Evolutionary conservation across 2,797 vertebrate genomes (phyloP), one percentile per base, ranked within the genome.

Genomic region (Gymnoscopelus braueri): DNA sequence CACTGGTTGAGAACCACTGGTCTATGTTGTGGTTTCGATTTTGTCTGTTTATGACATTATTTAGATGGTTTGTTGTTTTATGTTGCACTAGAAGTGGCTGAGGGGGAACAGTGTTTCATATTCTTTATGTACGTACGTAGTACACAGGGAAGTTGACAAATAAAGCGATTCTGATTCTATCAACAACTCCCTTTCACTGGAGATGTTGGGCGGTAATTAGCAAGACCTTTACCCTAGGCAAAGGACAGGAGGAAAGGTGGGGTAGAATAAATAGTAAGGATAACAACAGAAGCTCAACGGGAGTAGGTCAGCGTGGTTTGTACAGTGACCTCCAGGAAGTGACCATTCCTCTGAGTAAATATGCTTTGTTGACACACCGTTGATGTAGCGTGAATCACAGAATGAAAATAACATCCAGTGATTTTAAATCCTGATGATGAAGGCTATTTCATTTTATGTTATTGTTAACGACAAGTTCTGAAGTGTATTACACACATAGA

Each of bases 141-240:
- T 19, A 19, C 19, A 19, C 19, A 19, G 19, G 19, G 19, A 19
- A 19, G 19, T 19, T 19, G 19, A 19, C 19, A 19, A 19, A 19
- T 19, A 19, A 19, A 19, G 19, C 19, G 19, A 19, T 19, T 19
- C 19, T 19, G 19, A 19, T 19, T 19, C 19, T 19, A 19, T 19
- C 19, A 19, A 19, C 79, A 74, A 81, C 78, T 78, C 81, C 63
- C 74, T 70, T 75, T 79, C 58, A 82, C 81, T 79, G 75, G 76
- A 86, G 87, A 77, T 68, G 26, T 78, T 78, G 81, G 86, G 67
- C 62, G 56, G 68, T 15, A 51, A 6, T 29, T 15, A 65, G 55
- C 9, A 10, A 9, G 2, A 3, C 64, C 50, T 73, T 85, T 79
- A 79, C 80, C 80, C 81, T 86, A 76, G 71, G 84, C 6, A 86